Percentiles rank a stretch among this genome's conserved stretches.
Evolutionary conservation across 1,140 invertebrate genomes (phyloP).

Genomic region (Formica exsecta): DNA sequence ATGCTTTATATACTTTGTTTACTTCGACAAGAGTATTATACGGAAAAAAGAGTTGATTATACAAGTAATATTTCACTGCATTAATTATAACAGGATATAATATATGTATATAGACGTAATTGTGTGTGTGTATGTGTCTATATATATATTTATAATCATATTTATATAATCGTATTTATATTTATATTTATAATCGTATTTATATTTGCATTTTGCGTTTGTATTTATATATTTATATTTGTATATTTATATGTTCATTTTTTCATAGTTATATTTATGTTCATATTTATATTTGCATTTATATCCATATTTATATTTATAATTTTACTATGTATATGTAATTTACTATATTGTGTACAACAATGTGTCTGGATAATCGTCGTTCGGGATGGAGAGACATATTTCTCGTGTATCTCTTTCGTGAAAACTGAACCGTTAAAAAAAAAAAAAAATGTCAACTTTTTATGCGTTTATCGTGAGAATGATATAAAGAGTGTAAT

Average conservation of each 20-base stretch:
- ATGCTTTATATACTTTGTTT: conserved; percentile 21
- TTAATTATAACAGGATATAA: conserved; percentile 48
- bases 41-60: not conserved
- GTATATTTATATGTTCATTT: conserved; percentile 45
- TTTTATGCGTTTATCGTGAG: conserved; percentile 21
- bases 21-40: conserved; percentile 16
- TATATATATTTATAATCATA: conserved; percentile 27
- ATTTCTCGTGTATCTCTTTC: conserved; percentile 12
- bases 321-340: conserved; percentile 28
- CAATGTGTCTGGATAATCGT: conserved; percentile 18
- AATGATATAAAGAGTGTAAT: conserved; percentile 7
- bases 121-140: not conserved
- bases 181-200: conserved; percentile 38
- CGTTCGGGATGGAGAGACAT: conserved; percentile 25
- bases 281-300: conserved; percentile 40
- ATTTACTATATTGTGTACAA: conserved; percentile 11
- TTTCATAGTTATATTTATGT: conserved; percentile 24
- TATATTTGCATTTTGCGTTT: conserved; percentile 17
- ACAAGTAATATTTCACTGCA: conserved; percentile 55
- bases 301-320: conserved; percentile 34
- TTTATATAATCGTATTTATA: conserved; percentile 40
- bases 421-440: not conserved
- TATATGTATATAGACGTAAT: conserved; percentile 18
- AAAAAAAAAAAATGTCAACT: not conserved
- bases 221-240: conserved; percentile 37